Conservation (phyloP, 2,888 invertebrate species). For the Merodon equestris region DNA sequence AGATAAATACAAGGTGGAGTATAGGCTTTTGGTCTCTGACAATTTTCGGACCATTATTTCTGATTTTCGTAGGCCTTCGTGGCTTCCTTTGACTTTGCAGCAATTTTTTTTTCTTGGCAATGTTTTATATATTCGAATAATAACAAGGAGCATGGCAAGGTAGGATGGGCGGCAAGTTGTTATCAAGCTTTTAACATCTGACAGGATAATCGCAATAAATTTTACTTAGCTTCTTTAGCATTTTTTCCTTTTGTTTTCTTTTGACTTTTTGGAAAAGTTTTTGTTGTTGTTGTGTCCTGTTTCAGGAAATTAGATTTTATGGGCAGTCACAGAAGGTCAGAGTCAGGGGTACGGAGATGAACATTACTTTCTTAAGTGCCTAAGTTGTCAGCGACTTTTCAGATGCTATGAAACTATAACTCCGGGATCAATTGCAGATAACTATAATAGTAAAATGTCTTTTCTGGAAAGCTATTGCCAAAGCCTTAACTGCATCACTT, state of each 20-base stretch:
- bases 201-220: slow-evolving; percentile 72
- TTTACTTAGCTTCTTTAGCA: slow-evolving; percentile 69
- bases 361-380: too few relatives aligned
- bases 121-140: slow-evolving; percentile 64
- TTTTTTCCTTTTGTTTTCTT: not conserved
- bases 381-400: too few relatives aligned
- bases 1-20: slow-evolving; percentile 9
- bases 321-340: too few relatives aligned
- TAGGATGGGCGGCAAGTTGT: slow-evolving; percentile 45
- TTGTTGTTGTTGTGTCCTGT: too few relatives aligned
- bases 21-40: slow-evolving; percentile 52
- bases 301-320: too few relatives aligned
- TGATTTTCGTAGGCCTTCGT: slow-evolving; percentile 34
- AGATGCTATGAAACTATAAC: too few relatives aligned
- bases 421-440: too few relatives aligned
- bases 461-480: too few relatives aligned
- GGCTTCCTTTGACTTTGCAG: slow-evolving; percentile 43
- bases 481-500: too few relatives aligned
- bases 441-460: too few relatives aligned
- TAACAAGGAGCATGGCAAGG: slow-evolving; percentile 48
- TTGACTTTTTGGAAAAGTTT: too few relatives aligned
- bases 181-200: slow-evolving; percentile 72
- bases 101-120: slow-evolving; percentile 20
- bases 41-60: slow-evolving; percentile 67
- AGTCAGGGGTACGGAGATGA: too few relatives aligned